Conservation (phyloP, 1,140 invertebrate genomes). For the Babylonia areolata region DNA sequence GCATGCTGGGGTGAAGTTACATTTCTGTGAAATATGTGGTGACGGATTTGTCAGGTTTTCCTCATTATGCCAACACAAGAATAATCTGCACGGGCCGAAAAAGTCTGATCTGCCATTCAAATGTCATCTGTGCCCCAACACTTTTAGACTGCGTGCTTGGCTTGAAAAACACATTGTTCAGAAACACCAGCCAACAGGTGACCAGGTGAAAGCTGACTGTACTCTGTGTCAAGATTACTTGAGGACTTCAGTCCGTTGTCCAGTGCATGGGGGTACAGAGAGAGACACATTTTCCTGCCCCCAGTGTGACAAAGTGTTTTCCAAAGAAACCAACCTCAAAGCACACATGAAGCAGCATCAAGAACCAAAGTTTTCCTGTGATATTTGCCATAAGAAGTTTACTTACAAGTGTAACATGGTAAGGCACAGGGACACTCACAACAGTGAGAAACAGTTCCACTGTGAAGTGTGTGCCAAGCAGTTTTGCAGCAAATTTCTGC, state of each 20-base stretch:
- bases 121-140: slow-evolving; percentile 18
- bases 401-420: slow-evolving; percentile 27
- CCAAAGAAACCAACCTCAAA: not conserved
- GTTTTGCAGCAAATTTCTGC: slow-evolving; percentile 20
- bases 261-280: not conserved
- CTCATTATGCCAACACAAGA: slow-evolving; percentile 14
- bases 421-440: slow-evolving; percentile 4
- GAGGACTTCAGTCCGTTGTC: not conserved
- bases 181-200: not conserved
- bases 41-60: slow-evolving; percentile 28
- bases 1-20: slow-evolving; percentile 27
- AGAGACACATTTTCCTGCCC: not conserved
- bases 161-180: slow-evolving; percentile 10
- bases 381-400: slow-evolving; percentile 20
- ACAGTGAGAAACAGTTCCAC: slow-evolving; percentile 11
- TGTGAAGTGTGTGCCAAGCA: slow-evolving; percentile 17
- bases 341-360: slow-evolving; percentile 21
- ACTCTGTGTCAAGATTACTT: not conserved
- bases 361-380: slow-evolving; percentile 25
- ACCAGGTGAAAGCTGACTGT: not conserved
- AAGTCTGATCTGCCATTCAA: slow-evolving; percentile 17
- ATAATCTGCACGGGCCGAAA: not conserved
- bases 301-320: slow-evolving; percentile 11
- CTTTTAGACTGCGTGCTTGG: not conserved
- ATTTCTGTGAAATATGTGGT: slow-evolving; percentile 33